Evolutionary conservation across 2,888 invertebrate species (phyloP).

Genomic region (Eilema depressum): DNA sequence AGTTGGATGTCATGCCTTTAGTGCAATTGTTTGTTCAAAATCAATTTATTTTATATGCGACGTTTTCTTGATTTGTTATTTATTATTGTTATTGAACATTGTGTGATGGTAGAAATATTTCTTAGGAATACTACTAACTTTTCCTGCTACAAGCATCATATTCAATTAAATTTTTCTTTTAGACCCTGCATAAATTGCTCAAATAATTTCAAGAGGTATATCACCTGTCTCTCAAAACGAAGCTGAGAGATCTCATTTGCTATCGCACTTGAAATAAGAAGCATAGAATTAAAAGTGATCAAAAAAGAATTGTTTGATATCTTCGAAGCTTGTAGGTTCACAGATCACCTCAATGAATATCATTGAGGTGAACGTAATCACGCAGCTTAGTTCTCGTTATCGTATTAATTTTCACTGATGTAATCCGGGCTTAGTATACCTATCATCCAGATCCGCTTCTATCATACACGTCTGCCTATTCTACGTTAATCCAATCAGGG

Average conservation of each 20-base stretch:
- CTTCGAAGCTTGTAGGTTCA: background rate
- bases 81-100: background rate
- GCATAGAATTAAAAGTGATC: no score
- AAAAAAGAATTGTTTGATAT: background rate
- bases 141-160: background rate
- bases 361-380: background rate
- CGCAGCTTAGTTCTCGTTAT: background rate
- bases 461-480: no score
- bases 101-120: background rate
- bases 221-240: background rate
- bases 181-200: background rate
- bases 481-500: background rate
- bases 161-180: no score
- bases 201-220: background rate
- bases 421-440: background rate
- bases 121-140: background rate
- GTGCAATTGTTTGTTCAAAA: constrained; percentile 28
- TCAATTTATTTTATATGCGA: constrained; percentile 49
- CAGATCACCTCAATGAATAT: background rate
- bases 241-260: background rate
- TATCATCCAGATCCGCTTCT: background rate
- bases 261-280: no score
- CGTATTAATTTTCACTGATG: background rate
- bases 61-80: constrained; percentile 28
- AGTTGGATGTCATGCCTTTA: constrained; percentile 26